Percentiles rank a stretch among this genome's conserved stretches.
Conservation (phyloP, 2,113 vertebrate species). For the Ramphastos sulfuratus region DNA sequence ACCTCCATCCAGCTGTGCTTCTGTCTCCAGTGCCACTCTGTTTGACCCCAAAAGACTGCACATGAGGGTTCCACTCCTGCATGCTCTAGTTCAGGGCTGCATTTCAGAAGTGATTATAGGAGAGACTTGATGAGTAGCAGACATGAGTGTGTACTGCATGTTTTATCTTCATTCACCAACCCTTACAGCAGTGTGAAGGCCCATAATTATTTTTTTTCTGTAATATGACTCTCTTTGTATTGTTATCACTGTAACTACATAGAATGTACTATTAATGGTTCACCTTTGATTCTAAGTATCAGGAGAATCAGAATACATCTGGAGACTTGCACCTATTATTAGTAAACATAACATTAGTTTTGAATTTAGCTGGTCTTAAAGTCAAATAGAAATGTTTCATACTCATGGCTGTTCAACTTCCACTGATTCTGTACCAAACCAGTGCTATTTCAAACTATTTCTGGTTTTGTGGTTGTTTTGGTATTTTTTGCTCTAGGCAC, state of each 20-base stretch:
- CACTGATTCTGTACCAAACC: neutral
- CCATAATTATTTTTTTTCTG: neutral
- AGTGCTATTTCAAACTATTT: neutral
- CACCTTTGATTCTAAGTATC: neutral
- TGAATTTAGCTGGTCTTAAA: neutral
- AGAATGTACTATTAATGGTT: neutral
- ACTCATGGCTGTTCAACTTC: neutral
- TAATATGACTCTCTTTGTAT: neutral
- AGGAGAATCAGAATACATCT: too few relatives aligned
- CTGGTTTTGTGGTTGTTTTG: neutral
- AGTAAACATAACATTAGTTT: neutral
- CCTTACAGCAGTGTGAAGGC: neutral
- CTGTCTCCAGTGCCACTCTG: neutral
- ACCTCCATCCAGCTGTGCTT: neutral
- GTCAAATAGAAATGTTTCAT: neutral
- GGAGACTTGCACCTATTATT: too few relatives aligned
- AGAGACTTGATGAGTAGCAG: neutral
- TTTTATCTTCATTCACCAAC: neutral
- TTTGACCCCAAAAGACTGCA: neutral
- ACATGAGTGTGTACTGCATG: rapidly evolving
- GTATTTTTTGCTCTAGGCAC: neutral
- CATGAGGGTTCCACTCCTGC: neutral
- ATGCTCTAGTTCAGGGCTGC: neutral
- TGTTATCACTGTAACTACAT: neutral
- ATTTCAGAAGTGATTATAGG: neutral